A percentile compares a stretch with the other conserved stretches of the same genome.
phyloP scores from a whole-genome alignment of 2,888 invertebrate genomes.

The Gortyna flavago region DNA sequence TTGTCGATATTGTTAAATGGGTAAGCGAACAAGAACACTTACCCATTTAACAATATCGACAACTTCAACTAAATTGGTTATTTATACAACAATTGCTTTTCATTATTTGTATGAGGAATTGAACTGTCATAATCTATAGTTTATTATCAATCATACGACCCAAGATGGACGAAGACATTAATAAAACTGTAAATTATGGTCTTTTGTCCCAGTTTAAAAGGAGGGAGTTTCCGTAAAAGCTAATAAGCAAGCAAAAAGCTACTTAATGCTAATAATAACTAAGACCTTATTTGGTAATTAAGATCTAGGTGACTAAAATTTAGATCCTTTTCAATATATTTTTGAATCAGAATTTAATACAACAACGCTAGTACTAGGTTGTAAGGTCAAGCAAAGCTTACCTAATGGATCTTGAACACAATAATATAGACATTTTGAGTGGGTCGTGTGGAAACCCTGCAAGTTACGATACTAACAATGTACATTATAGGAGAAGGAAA shows the following conservation, averaged over 20 bases:
- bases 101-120: slow-evolving; percentile 35
- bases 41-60: not conserved
- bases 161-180: slow-evolving; percentile 48
- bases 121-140: slow-evolving; percentile 50
- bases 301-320: slow-evolving; percentile 30
- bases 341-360: too few species aligned
- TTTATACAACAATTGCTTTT: slow-evolving; percentile 28
- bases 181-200: slow-evolving; percentile 46
- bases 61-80: slow-evolving; percentile 21
- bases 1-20: too few species aligned
- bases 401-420: not conserved
- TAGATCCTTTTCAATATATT: slow-evolving; percentile 18
- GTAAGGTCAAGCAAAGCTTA: not conserved
- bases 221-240: slow-evolving; percentile 45
- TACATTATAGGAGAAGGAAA: not conserved
- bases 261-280: slow-evolving; percentile 5
- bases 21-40: too few species aligned
- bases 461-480: slow-evolving; percentile 5
- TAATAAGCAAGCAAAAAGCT: slow-evolving; percentile 26
- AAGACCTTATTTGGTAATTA: slow-evolving; percentile 33
- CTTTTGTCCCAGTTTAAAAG: slow-evolving; percentile 13
- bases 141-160: slow-evolving; percentile 58
- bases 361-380: not conserved
- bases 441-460: not conserved
- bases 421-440: not conserved